Evolutionary conservation across 2,797 vertebrate species (phyloP).

Genomic region (Mallotus villosus): DNA sequence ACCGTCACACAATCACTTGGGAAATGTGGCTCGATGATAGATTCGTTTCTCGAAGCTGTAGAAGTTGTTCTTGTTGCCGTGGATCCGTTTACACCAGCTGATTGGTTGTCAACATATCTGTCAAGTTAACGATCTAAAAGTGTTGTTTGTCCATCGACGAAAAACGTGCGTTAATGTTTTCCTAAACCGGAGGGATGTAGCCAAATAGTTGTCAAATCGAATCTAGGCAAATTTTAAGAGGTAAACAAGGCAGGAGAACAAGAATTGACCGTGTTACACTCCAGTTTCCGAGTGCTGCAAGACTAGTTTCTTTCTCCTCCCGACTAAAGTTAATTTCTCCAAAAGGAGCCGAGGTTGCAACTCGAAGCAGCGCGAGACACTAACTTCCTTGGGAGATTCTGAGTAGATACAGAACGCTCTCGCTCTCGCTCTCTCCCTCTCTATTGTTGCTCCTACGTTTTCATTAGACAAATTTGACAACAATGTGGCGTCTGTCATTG

Average conservation of each 20-base stretch:
- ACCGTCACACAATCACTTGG: slow-evolving; percentile 9
- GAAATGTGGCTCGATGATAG: background rate
- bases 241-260: background rate
- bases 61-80: background rate
- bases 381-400: slow-evolving; percentile 82
- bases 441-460: slow-evolving; percentile 95
- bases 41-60: background rate
- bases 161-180: background rate
- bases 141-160: slow-evolving; percentile 14
- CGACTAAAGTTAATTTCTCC: slow-evolving; percentile 39
- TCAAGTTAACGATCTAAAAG: slow-evolving; percentile 19
- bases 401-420: slow-evolving; percentile 80
- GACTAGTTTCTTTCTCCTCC: background rate
- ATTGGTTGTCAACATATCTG: slow-evolving; percentile 39
- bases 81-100: slow-evolving; percentile 46
- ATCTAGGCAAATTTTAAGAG: background rate
- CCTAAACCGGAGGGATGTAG: background rate
- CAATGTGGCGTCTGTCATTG: slow-evolving; percentile 98
- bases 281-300: background rate
- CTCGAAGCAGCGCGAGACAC: slow-evolving; percentile 75
- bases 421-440: slow-evolving; percentile 75
- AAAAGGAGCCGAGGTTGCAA: slow-evolving; percentile 69
- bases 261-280: background rate
- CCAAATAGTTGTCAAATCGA: background rate
- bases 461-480: slow-evolving; percentile 99